Conservation (phyloP, 2,888 invertebrate species). For the Hanleya hanleyi region DNA sequence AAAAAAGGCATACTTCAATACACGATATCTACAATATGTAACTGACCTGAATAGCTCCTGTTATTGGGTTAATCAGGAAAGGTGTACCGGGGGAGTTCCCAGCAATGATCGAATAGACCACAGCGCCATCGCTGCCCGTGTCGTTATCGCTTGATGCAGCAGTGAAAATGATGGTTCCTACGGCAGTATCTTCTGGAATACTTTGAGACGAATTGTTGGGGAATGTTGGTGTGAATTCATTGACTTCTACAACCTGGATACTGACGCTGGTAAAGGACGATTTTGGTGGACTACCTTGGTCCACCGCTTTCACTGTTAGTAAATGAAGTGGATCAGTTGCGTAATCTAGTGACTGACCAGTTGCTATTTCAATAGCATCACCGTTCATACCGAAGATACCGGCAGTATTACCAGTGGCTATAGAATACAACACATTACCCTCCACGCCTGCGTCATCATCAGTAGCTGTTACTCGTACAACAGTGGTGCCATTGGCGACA, state of each 20-base stretch:
- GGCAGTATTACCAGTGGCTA: constrained; percentile 46
- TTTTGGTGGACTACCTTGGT: constrained; percentile 41
- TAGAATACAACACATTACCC: constrained; percentile 38
- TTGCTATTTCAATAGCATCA: constrained; percentile 43
- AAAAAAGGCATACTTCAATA: background rate
- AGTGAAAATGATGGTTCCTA: constrained; percentile 45
- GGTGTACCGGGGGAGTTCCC: constrained; percentile 43
- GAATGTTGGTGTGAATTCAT: constrained; percentile 58
- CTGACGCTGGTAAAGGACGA: constrained; percentile 56
- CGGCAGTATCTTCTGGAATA: constrained; percentile 46
- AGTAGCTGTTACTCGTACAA: constrained; percentile 12
- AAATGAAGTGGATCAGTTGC: constrained; percentile 44
- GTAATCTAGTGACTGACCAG: constrained; percentile 47
- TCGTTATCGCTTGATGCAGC: constrained; percentile 57
- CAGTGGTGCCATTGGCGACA: constrained; percentile 21
- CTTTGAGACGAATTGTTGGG: constrained; percentile 44
- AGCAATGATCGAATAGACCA: constrained; percentile 48
- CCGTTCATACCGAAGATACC: constrained; percentile 47
- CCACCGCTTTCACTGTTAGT: constrained; percentile 48
- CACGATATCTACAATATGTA: no score
- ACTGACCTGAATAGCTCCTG: background rate
- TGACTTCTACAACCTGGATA: constrained; percentile 51
- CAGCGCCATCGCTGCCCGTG: constrained; percentile 42
- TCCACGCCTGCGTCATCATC: constrained; percentile 7
- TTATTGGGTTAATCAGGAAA: background rate